Conservation (phyloP, 2,113 vertebrate genomes). For the Datnioides undecimradiatus region DNA sequence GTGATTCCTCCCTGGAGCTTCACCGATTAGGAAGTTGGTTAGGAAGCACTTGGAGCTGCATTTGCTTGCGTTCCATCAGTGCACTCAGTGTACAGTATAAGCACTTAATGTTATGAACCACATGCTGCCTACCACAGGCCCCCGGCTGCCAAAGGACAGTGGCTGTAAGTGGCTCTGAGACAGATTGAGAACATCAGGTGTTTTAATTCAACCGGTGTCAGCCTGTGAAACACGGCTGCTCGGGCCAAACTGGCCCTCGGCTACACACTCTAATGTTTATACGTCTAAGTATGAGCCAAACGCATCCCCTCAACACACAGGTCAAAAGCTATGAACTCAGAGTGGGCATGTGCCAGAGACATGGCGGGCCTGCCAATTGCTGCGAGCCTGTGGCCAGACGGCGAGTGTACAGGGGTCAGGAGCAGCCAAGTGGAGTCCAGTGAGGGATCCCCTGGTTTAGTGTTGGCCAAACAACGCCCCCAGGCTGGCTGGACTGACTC, state of each 20-base stretch:
- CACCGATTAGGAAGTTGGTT: not conserved
- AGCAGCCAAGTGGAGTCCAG: slow-evolving; percentile 77
- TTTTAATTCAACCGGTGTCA: slow-evolving; percentile 61
- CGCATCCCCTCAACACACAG: slow-evolving; percentile 49
- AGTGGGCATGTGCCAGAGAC: slow-evolving; percentile 67
- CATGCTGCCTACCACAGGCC: slow-evolving; percentile 19
- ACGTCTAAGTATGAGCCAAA: slow-evolving; percentile 58
- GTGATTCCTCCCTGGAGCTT: not conserved
- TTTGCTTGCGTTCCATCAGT: slow-evolving; percentile 11
- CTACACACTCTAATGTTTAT: slow-evolving; percentile 66
- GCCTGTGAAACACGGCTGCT: slow-evolving; percentile 62
- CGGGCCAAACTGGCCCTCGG: slow-evolving; percentile 73
- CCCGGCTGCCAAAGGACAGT: slow-evolving; percentile 44
- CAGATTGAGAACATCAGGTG: slow-evolving; percentile 75
- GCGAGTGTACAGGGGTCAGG: slow-evolving; percentile 60
- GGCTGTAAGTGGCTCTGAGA: slow-evolving; percentile 48
- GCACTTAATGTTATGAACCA: slow-evolving; percentile 1
- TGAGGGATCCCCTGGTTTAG: slow-evolving; percentile 65
- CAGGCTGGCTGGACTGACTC: slow-evolving; percentile 68
- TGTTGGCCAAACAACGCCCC: slow-evolving; percentile 74
- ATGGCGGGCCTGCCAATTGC: slow-evolving; percentile 67
- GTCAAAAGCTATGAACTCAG: slow-evolving; percentile 75
- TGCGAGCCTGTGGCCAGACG: slow-evolving; percentile 76
- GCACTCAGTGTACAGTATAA: not conserved
- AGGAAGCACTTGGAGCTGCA: slow-evolving; percentile 1